Evolutionary conservation across 2,113 vertebrate genomes (phyloP).

Genomic region (Paramormyrops kingsleyae): DNA sequence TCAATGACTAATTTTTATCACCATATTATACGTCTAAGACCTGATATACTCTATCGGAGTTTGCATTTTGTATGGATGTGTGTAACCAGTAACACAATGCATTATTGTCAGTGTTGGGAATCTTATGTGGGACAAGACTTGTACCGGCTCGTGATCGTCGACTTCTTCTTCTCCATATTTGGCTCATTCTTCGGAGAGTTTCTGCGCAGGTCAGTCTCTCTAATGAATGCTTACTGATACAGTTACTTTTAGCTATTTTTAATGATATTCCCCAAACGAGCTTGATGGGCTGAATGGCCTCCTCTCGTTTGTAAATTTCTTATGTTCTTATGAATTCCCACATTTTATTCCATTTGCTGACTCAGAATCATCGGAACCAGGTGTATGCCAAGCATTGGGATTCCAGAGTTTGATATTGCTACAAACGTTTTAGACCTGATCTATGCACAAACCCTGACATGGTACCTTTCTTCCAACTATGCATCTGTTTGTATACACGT

Average conservation of each 20-base stretch:
- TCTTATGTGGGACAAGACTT: constrained; percentile 81
- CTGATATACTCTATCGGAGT: background rate
- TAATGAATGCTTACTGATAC: background rate
- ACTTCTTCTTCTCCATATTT: constrained; percentile 83
- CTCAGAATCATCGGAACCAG: constrained; percentile 74
- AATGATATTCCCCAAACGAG: no score
- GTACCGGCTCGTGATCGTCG: constrained; percentile 80
- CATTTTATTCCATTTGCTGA: background rate
- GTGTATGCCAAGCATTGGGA: constrained; percentile 54
- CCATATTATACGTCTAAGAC: background rate
- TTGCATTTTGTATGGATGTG: background rate
- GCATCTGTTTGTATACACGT: background rate
- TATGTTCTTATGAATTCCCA: background rate
- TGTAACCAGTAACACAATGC: background rate
- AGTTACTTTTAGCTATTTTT: background rate
- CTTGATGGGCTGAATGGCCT: no score
- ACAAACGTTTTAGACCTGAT: constrained; percentile 88
- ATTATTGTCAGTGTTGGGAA: constrained; percentile 83
- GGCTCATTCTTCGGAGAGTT: constrained; percentile 90
- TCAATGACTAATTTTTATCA: background rate
- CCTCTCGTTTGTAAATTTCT: no score
- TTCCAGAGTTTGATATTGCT: constrained; percentile 87
- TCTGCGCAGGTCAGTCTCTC: constrained; percentile 71
- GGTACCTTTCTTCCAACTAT: constrained; percentile 57
- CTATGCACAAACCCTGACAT: constrained; percentile 85